phyloP scores from a whole-genome alignment of 2,797 vertebrate species.

The Siniperca undulata region DNA sequence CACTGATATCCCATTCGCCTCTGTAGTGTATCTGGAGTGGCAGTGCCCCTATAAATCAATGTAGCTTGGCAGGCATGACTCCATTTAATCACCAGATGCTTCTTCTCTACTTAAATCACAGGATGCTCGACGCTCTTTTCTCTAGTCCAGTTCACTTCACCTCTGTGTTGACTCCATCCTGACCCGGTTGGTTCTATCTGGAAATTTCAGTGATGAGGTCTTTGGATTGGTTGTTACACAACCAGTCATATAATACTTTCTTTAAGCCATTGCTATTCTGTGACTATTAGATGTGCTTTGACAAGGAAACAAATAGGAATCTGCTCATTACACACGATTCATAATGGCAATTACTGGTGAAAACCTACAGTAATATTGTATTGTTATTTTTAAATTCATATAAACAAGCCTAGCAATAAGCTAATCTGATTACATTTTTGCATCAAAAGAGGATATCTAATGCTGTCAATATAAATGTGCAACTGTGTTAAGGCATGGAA shows the following conservation, averaged over 20 bases:
- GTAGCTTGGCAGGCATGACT: neutral
- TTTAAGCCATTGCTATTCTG: constrained; percentile 1
- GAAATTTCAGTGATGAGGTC: neutral
- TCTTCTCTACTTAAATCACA: neutral
- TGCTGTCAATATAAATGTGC: neutral
- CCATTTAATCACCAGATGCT: neutral
- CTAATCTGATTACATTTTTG: neutral
- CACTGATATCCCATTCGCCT: neutral
- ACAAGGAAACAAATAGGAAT: neutral
- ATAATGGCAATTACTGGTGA: neutral
- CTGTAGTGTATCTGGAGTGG: neutral
- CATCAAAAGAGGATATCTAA: neutral
- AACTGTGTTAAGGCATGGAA: neutral
- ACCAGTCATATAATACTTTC: constrained; percentile 26
- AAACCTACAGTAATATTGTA: neutral
- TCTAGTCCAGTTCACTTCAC: neutral
- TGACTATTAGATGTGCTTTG: neutral
- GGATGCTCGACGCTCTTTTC: neutral
- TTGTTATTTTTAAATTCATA: neutral
- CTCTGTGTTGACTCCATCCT: neutral
- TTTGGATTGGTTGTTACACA: constrained; percentile 16
- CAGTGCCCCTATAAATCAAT: neutral
- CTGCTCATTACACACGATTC: neutral
- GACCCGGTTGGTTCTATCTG: neutral
- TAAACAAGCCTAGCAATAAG: neutral